Percentiles rank a stretch among this genome's conserved stretches.
These are phyloP conservation scores for Redunca redunca DNA, from an alignment of 2,113 vertebrate species.

Conservation along the genomic window DNA sequence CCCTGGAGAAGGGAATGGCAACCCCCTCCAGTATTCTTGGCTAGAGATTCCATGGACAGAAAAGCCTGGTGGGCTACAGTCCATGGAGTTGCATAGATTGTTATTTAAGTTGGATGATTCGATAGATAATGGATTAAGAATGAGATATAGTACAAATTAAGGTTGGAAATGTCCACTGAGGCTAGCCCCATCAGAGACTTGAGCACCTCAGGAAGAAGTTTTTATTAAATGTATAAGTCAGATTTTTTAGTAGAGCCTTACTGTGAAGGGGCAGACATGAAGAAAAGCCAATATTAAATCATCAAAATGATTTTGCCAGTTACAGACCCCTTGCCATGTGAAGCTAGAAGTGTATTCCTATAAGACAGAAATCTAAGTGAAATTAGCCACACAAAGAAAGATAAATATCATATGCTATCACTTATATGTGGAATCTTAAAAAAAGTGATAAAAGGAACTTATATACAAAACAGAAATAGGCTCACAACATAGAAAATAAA, in stretches of 20 bases:
- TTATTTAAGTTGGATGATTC: constrained; percentile 20
- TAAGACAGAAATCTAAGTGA: neutral
- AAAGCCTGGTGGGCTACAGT: neutral
- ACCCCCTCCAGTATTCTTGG: neutral
- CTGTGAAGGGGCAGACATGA: neutral
- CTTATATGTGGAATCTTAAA: neutral
- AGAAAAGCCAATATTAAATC: neutral
- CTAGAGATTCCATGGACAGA: neutral
- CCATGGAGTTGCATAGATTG: neutral
- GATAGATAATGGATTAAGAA: constrained; percentile 11
- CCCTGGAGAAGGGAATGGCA: neutral
- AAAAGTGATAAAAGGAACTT: neutral
- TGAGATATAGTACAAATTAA: neutral
- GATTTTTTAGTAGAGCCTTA: neutral
- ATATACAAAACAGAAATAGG: neutral
- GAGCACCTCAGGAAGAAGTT: neutral
- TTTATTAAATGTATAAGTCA: neutral
- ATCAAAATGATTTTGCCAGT: neutral
- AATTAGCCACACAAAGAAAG: neutral
- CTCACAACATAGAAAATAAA: neutral
- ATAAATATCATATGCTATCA: neutral
- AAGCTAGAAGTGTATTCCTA: neutral
- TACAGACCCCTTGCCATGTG: neutral
- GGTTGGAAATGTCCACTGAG: neutral
- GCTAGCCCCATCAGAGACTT: neutral